Conservation (phyloP, 2,113 vertebrate genomes). For the Scatophagus argus region DNA sequence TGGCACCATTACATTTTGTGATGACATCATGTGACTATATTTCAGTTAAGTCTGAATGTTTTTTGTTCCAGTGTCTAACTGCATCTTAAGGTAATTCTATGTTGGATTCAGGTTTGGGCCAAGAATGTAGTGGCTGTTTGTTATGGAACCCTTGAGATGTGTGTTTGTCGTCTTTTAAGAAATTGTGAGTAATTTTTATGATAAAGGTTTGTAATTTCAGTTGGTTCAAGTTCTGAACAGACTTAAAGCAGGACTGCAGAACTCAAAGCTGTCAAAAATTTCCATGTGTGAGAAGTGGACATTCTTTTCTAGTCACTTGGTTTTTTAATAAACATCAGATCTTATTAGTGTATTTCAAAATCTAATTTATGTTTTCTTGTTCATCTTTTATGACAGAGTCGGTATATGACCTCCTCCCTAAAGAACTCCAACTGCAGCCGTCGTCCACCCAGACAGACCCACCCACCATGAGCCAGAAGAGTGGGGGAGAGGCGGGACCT, state of each 20-base stretch:
- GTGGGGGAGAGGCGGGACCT: constrained; percentile 95
- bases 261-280: not conserved
- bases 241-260: not conserved
- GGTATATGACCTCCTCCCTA: constrained; percentile 99
- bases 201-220: not conserved
- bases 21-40: not conserved
- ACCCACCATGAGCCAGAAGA: constrained; percentile 98
- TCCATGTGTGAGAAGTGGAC: not conserved
- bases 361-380: constrained; percentile 52
- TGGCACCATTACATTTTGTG: not conserved
- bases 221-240: not conserved
- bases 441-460: constrained; percentile 90
- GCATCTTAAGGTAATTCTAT: not conserved
- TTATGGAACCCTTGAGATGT: not conserved
- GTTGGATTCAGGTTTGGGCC: not conserved
- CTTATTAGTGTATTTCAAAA: constrained; percentile 18
- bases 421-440: constrained; percentile 96
- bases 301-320: not conserved
- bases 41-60: not conserved
- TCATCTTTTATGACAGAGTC: constrained; percentile 87
- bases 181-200: not conserved
- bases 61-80: not conserved
- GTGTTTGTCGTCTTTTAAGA: not conserved
- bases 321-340: not conserved
- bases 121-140: not conserved